Conservation (phyloP, 2,797 vertebrate genomes). For the Gallinago stenura region DNA sequence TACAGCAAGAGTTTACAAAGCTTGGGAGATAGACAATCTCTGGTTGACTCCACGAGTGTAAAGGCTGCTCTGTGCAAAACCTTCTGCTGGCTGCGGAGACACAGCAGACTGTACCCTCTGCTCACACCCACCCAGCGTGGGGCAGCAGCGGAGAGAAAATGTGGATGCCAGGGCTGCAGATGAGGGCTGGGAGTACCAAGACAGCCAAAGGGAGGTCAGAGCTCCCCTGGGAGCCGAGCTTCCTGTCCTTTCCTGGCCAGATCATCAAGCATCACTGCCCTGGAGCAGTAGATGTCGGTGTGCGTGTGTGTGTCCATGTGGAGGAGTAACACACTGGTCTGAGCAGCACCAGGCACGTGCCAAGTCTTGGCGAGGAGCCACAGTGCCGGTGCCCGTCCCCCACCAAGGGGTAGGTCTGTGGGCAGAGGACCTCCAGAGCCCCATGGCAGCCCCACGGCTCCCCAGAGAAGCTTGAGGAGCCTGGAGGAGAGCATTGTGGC, state of each 20-base stretch:
- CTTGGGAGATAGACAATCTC: background rate
- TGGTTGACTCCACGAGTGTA: accelerated
- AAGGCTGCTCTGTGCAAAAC: background rate
- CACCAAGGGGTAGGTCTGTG: accelerated
- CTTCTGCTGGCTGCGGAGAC: background rate
- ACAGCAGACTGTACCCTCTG: background rate
- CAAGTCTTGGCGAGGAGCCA: background rate
- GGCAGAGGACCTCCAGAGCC: background rate
- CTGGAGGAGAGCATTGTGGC: background rate
- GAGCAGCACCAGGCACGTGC: background rate
- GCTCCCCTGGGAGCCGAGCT: background rate
- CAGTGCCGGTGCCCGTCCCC: background rate
- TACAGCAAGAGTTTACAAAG: background rate
- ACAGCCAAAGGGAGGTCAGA: background rate
- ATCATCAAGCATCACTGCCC: background rate
- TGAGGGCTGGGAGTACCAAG: background rate
- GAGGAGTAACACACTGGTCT: background rate
- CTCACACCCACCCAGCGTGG: accelerated
- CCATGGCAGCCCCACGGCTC: background rate
- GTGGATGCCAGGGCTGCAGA: background rate
- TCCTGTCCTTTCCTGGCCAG: background rate
- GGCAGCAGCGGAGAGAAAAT: background rate
- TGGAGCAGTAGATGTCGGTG: accelerated
- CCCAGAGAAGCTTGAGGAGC: background rate
- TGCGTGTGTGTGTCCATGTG: accelerated